A percentile compares a stretch with the other conserved stretches of the same genome.
phyloP scores from a whole-genome alignment of 1,140 invertebrate species.

The Ceratina japonica region DNA sequence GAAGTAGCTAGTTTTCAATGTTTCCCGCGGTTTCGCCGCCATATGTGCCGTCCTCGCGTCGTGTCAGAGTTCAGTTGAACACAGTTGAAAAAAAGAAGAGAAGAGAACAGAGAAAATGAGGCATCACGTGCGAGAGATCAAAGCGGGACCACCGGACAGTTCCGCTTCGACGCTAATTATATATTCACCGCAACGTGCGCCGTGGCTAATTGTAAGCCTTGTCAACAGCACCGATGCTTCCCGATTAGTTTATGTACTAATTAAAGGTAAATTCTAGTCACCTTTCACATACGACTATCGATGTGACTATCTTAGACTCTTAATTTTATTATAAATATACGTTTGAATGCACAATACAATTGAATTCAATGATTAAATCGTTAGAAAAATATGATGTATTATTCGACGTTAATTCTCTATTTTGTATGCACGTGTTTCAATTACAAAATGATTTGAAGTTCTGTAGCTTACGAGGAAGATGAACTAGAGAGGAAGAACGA shows the following conservation, averaged over 20 bases:
- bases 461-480: too few relatives aligned
- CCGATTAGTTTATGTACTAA: conserved; percentile 74
- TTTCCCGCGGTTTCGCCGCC: not conserved
- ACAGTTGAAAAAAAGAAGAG: not conserved
- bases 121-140: conserved; percentile 30
- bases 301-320: too few relatives aligned
- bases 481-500: too few relatives aligned
- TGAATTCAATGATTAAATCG: too few relatives aligned
- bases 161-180: conserved; percentile 35
- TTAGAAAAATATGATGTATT: too few relatives aligned
- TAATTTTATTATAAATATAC: too few relatives aligned
- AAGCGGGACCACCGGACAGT: conserved; percentile 14
- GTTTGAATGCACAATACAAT: too few relatives aligned
- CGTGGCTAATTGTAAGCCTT: not conserved
- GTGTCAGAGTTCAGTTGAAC: conserved; percentile 7
- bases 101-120: not conserved
- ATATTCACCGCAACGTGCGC: conserved; percentile 21
- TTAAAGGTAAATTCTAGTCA: conserved; percentile 76
- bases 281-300: too few relatives aligned
- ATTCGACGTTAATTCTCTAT: too few relatives aligned
- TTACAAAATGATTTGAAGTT: too few relatives aligned
- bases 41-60: too few relatives aligned
- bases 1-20: not conserved
- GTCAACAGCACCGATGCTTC: conserved; percentile 67
- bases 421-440: too few relatives aligned